Percentiles rank a stretch among this genome's conserved stretches.
phyloP scores from a whole-genome alignment of 2,797 vertebrate species.

The Notoglanidium macrostoma region DNA sequence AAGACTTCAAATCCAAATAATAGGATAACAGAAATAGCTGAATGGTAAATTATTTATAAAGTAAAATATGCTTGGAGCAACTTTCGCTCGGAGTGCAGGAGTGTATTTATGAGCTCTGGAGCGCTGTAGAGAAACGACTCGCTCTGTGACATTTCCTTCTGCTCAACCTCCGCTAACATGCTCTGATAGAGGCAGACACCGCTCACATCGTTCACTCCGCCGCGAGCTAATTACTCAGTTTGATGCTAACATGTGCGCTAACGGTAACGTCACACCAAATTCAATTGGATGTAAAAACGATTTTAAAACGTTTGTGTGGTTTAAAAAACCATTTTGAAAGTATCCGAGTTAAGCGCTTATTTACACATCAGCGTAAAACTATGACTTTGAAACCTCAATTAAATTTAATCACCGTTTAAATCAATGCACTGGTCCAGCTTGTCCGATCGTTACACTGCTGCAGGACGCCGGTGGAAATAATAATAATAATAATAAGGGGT shows the following conservation, averaged over 20 bases:
- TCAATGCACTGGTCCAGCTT: background rate
- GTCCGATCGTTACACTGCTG: background rate
- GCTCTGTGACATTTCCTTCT: constrained; percentile 20
- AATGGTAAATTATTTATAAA: constrained; percentile 1
- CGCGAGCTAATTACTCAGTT: background rate
- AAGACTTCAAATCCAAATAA: constrained; percentile 8
- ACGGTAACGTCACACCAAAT: background rate
- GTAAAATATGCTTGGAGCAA: constrained; percentile 10
- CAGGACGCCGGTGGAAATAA: background rate
- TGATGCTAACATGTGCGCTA: background rate
- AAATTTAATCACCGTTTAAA: no score
- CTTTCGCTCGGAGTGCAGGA: background rate
- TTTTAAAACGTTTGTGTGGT: background rate
- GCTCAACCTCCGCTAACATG: constrained; percentile 3
- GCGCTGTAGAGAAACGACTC: background rate
- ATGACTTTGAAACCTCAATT: background rate
- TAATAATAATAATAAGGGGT: background rate
- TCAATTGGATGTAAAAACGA: background rate
- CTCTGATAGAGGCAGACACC: constrained; percentile 1
- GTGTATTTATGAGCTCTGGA: constrained; percentile 22
- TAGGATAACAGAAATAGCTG: background rate
- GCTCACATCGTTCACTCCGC: background rate
- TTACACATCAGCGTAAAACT: no score
- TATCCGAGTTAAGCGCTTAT: background rate
- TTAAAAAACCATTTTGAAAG: background rate